Conservation (phyloP, 1,140 invertebrate genomes). For the Heliconius nattereri region DNA sequence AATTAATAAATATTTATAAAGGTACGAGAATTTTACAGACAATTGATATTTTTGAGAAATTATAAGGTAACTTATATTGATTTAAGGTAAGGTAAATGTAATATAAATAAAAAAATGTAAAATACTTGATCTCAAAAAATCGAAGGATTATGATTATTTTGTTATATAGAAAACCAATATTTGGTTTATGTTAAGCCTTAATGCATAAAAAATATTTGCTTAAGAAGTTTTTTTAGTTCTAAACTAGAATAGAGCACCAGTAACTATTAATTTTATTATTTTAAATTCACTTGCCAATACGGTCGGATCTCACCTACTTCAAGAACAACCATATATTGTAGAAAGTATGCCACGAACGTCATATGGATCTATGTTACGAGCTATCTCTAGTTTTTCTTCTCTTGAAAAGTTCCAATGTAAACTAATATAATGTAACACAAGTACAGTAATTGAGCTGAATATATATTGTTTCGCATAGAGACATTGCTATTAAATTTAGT, state of each 20-base stretch:
- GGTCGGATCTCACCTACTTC: constrained; percentile 18
- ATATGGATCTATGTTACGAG: constrained; percentile 14
- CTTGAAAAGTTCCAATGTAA: neutral
- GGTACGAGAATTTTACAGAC: too few species aligned
- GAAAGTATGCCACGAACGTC: constrained; percentile 13
- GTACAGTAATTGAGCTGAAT: neutral
- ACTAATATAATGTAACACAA: neutral
- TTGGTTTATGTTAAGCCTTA: too few species aligned
- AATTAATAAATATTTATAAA: neutral
- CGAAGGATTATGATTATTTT: too few species aligned
- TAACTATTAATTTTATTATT: neutral
- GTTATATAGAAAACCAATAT: too few species aligned
- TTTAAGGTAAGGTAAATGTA: too few species aligned
- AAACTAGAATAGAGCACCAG: neutral
- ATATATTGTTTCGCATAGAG: neutral
- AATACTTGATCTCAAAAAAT: too few species aligned
- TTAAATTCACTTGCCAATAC: constrained; percentile 21
- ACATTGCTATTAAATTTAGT: neutral
- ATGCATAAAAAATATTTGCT: too few species aligned
- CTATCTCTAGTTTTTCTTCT: neutral
- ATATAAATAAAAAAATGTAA: too few species aligned
- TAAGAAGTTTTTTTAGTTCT: neutral
- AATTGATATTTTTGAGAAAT: too few species aligned
- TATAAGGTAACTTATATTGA: too few species aligned
- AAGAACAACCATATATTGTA: constrained; percentile 21